phyloP scores from a whole-genome alignment of 2,113 vertebrate species.

The Anguilla japonica region DNA sequence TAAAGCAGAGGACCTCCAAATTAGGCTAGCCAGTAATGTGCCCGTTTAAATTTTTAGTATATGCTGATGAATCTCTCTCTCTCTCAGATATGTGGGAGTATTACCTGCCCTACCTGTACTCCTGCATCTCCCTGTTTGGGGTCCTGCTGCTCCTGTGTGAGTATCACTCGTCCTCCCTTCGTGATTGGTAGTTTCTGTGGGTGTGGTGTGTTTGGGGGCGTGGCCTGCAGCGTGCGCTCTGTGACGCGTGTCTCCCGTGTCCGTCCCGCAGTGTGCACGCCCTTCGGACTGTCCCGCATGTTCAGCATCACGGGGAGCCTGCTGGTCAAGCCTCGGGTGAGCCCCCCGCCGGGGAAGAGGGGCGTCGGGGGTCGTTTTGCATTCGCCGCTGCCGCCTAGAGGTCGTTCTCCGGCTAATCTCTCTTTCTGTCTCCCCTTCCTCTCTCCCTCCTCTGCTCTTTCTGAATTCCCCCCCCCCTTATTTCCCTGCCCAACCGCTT shows the following conservation, averaged over 20 bases:
- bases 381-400: background rate
- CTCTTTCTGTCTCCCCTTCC: background rate
- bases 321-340: conserved; percentile 93
- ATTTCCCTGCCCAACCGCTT: no score
- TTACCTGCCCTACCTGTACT: conserved; percentile 95
- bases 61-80: background rate
- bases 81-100: conserved; percentile 90
- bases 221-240: background rate
- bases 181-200: background rate
- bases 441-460: background rate
- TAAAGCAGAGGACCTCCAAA: no score
- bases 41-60: background rate
- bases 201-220: no score
- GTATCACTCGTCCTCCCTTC: conserved; percentile 47
- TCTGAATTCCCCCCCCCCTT: background rate
- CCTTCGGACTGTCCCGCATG: conserved; percentile 91
- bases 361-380: background rate
- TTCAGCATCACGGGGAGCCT: conserved; percentile 93
- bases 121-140: conserved; percentile 90
- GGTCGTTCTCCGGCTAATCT: background rate
- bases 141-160: conserved; percentile 89
- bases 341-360: conserved; percentile 32
- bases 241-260: conserved; percentile 7
- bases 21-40: background rate
- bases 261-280: conserved; percentile 85